phyloP scores from a whole-genome alignment of 2,113 vertebrate genomes.

The Phylloscopus trochiloides region DNA sequence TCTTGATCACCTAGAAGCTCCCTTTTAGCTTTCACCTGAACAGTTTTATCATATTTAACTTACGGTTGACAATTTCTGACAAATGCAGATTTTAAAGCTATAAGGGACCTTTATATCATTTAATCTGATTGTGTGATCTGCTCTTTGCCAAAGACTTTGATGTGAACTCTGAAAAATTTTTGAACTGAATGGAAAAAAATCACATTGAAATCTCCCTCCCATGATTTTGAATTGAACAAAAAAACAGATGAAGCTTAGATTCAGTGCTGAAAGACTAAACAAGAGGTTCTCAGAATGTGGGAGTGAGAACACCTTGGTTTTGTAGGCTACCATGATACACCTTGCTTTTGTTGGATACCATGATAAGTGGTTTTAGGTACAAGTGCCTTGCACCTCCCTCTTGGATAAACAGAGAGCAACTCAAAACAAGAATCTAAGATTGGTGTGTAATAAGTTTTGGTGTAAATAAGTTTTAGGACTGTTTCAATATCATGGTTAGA shows the following conservation, averaged over 20 bases:
- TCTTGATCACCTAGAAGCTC: background rate
- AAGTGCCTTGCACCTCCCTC: background rate
- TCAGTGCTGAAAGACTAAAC: background rate
- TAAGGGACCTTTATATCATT: background rate
- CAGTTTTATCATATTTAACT: background rate
- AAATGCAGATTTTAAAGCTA: background rate
- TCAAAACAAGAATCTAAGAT: background rate
- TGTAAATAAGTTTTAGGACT: background rate
- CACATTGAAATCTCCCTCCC: background rate
- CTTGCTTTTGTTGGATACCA: background rate
- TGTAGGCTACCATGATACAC: accelerated
- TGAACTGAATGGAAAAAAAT: background rate
- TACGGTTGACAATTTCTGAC: background rate
- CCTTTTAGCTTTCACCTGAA: background rate
- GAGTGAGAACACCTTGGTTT: background rate
- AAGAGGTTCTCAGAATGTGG: background rate
- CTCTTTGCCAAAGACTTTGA: background rate
- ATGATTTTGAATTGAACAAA: background rate
- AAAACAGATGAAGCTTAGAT: background rate
- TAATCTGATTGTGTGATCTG: background rate
- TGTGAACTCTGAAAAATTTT: background rate
- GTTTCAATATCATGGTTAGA: background rate
- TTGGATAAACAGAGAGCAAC: background rate
- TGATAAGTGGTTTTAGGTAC: background rate
- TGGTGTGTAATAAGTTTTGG: background rate